Base-by-base conservation (phyloP, 2,797 vertebrate genomes). In the Pipistrellus nathusii region DNA sequence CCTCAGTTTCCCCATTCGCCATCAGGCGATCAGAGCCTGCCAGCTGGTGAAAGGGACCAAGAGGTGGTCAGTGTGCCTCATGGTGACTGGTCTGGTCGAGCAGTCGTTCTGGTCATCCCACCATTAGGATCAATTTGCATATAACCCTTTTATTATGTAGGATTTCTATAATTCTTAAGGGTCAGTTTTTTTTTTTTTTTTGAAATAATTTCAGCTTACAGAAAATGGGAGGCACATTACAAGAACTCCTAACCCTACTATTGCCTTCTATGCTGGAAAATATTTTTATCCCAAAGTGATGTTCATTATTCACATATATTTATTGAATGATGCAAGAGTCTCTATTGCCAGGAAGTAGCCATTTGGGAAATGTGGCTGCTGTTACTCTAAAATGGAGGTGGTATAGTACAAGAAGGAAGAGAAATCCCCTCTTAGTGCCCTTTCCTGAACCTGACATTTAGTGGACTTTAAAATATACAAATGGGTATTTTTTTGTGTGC, bases 301-400 rank as follows among this genome's bases (percentile, higher is more conserved):
- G 55, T 75, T 69, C 46, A 41, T 41, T 62, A 55, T 53, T 53
- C 48, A 89, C 21, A 64, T 30, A 55, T 3, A 41, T 48, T 38
- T 85, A 62, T 14, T 82, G 21, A 92, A 94, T 92, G 73, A 55
- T 69, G 12, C 18, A 57, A 53, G 20, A 46, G 1, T 53, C 2
- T 17, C 59, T 69, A 68, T 85, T 77, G 87, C 23, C 0, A 53
- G 15, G 10, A 85, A 66, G 0, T 18, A 89, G n/a, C 48, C n/a
- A 93, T 86, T 87, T 80, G 57, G 12, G 75, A 94, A 96, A 88
- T 59, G 14, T 30, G 21, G 4, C 7, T 85, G 15, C 1, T 75
- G 21, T 75, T 66, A n/a, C 21, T 18, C 38, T 7, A 12, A 32
- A 38, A 44, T 66, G 27, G 21, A 21, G 20, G 1, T 62, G 21